Evolutionary conservation across 2,888 invertebrate genomes (phyloP).

Genomic region (Cheilosia soror): DNA sequence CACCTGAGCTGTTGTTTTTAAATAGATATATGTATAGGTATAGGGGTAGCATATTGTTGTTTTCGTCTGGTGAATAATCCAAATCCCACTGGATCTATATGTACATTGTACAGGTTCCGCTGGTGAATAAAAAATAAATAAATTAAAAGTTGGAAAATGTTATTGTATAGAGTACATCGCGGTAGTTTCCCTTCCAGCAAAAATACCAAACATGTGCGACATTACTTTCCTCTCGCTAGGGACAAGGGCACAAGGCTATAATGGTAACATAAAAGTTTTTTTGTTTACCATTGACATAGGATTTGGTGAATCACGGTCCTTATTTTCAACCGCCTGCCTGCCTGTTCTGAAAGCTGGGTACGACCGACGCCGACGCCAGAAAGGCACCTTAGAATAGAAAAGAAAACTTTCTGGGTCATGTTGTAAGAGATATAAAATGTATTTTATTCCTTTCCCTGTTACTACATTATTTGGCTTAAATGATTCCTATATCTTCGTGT

Average conservation of each 20-base stretch:
- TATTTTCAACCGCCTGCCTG: background rate
- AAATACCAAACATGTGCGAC: background rate
- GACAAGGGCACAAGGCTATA: slow-evolving; percentile 9
- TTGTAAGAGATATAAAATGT: slow-evolving; percentile 30
- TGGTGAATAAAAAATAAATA: slow-evolving; percentile 43
- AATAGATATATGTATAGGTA: background rate
- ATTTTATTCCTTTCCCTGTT: slow-evolving; percentile 18
- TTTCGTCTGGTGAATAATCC: slow-evolving; percentile 35
- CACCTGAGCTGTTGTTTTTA: slow-evolving; percentile 5
- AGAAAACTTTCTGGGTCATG: slow-evolving; percentile 43
- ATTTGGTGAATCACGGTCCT: slow-evolving; percentile 24
- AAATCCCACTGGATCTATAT: slow-evolving; percentile 12
- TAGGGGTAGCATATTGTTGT: background rate
- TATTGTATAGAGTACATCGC: background rate
- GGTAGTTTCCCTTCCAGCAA: background rate
- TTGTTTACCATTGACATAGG: slow-evolving; percentile 27
- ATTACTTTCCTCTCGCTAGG: background rate
- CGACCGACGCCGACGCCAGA: background rate
- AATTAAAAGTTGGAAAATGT: slow-evolving; percentile 38
- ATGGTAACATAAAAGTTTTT: background rate
- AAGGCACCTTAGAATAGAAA: slow-evolving; percentile 6
- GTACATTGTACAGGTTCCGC: slow-evolving; percentile 20
- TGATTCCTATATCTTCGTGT: slow-evolving; percentile 28
- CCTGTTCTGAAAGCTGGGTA: background rate
- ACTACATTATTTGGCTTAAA: slow-evolving; percentile 25